These are phyloP conservation scores for Dendropsophus ebraccatus DNA, from an alignment of 2,113 vertebrate genomes.

Conservation along the genomic window DNA sequence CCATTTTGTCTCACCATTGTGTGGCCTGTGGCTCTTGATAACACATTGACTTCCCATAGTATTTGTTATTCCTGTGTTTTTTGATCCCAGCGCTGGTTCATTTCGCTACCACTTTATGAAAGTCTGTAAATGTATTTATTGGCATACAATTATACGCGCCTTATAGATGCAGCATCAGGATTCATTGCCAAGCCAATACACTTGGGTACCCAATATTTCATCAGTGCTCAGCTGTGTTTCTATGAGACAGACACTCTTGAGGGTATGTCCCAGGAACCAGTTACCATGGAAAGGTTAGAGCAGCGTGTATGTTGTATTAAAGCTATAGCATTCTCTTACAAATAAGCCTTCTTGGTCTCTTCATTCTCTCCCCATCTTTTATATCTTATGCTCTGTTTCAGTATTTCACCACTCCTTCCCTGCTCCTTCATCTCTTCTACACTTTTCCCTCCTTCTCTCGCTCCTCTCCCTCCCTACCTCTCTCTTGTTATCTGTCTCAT, in stretches of 20 bases:
- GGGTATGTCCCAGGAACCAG: conserved; percentile 40
- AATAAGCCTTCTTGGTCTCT: neutral
- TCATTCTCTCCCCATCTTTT: neutral
- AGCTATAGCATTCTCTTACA: neutral
- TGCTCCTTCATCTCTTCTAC: neutral
- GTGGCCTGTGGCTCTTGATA: neutral
- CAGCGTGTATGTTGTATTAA: neutral
- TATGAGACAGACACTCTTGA: conserved; percentile 42
- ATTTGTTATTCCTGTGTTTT: neutral
- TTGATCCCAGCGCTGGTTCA: neutral
- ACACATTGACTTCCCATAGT: neutral
- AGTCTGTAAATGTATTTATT: neutral
- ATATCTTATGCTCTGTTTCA: neutral
- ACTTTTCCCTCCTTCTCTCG: neutral
- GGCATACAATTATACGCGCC: neutral
- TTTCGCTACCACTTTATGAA: neutral
- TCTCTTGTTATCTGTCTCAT: conserved; percentile 47
- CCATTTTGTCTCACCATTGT: too few relatives aligned
- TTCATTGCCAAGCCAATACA: neutral
- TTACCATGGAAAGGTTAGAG: conserved; percentile 40
- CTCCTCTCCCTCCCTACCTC: neutral
- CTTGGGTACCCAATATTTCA: conserved; percentile 34
- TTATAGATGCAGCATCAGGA: neutral
- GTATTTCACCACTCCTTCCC: neutral
- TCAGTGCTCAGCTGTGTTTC: conserved; percentile 46